Conservation (phyloP, 2,797 vertebrate genomes). For the Rhinichthys osculus region DNA sequence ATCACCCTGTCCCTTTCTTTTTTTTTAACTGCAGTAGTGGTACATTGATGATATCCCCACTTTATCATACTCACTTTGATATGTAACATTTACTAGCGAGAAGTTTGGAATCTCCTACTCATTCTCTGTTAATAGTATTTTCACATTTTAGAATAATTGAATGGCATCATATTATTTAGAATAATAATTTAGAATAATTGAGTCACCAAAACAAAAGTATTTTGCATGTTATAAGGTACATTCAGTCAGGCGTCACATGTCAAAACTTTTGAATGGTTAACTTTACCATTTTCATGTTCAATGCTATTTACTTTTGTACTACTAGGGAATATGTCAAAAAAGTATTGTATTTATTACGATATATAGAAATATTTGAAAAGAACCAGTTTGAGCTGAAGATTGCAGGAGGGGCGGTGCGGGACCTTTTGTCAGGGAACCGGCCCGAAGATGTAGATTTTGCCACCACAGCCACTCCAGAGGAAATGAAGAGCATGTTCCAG, state of each 20-base stretch:
- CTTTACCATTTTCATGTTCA: neutral
- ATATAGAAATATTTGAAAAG: constrained; percentile 86
- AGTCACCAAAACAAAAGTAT: neutral
- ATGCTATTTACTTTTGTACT: neutral
- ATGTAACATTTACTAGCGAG: neutral
- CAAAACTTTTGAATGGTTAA: neutral
- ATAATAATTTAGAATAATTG: too few relatives aligned
- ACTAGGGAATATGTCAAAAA: neutral
- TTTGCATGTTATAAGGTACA: neutral
- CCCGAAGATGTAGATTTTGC: constrained; percentile 96
- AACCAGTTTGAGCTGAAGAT: constrained; percentile 91
- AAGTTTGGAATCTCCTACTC: neutral
- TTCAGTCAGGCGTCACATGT: neutral
- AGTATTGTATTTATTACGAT: neutral
- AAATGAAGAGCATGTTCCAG: constrained; percentile 94
- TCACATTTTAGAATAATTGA: neutral
- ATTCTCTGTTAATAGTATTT: neutral
- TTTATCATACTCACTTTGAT: neutral
- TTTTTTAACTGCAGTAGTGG: neutral
- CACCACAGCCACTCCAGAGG: constrained; percentile 91
- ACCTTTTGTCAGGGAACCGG: constrained; percentile 86
- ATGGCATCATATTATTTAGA: too few relatives aligned
- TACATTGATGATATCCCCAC: neutral
- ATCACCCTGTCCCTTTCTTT: neutral
- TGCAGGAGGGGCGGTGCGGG: constrained; percentile 94